Evolutionary conservation across 2,113 vertebrate species (phyloP).

Genomic region (Pseudopipra pipra): DNA sequence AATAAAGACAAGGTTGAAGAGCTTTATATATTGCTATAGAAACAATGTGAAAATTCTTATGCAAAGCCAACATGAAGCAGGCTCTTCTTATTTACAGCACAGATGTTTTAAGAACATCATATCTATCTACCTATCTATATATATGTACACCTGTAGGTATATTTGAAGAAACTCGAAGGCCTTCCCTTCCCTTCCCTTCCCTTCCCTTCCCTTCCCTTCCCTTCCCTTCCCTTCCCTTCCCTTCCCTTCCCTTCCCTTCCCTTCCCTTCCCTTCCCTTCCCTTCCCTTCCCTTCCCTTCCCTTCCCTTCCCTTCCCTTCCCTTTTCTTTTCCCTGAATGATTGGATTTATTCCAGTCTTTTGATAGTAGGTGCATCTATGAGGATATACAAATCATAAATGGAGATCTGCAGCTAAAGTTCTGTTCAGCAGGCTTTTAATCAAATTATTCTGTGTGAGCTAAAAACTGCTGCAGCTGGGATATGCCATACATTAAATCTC

Average conservation of each 20-base stretch:
- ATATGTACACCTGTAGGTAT: not conserved
- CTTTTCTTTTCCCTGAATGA: not conserved
- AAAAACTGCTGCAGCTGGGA: not conserved
- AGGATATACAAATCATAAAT: not conserved
- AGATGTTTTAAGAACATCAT: not conserved
- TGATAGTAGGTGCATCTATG: not conserved
- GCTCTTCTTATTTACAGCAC: not conserved
- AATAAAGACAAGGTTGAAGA: not conserved
- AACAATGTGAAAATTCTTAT: not conserved
- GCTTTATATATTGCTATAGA: not conserved
- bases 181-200: too few species aligned
- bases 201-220: too few species aligned
- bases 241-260: not conserved
- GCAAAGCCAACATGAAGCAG: not conserved
- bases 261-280: too few species aligned
- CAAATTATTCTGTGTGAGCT: not conserved
- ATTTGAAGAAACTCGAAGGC: not conserved
- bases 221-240: not conserved
- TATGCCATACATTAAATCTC: not conserved
- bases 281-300: not conserved
- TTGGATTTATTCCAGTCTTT: not conserved
- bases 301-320: not conserved
- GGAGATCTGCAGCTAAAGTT: not conserved
- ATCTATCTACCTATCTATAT: not conserved
- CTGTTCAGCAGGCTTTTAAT: not conserved